Base-by-base conservation (phyloP, 2,113 vertebrate genomes). In the Melanerpes aurifrons region DNA sequence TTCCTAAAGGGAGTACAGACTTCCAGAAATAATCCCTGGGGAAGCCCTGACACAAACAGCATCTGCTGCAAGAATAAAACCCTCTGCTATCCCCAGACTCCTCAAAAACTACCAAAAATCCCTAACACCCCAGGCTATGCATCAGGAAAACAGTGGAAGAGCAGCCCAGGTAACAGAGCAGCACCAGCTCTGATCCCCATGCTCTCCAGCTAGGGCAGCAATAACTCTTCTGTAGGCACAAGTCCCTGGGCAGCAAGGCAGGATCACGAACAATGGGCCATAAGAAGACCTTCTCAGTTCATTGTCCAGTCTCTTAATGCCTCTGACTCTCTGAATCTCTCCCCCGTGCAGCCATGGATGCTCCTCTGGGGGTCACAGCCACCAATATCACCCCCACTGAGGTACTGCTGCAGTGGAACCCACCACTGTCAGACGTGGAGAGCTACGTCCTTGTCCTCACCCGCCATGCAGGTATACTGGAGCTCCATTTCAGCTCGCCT, bases 341-440 rank as follows among this genome's bases (percentile, higher is more conserved):
- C 68, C 3, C 62, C 82, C 20, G 72, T 87, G 50, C 91, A 99
- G 99, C 99, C 8, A 98, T 99, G 99, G 99, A 99, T 95, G 98
- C 98, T 83, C 99, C 99, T 5, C 83, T 98, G 69, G 98, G 97
- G 79, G 97, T 99, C 97, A 98, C 94, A 0, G 98, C 98, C 40
- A 98, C 98, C 70, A 99, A 99, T 74, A 95, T 99, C 95, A 99
- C 98, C 20, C 98, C 99, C 22, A 98, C 98, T 0, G 98, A 98
- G 96, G 98, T 98, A 2, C 94, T 99, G 94, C 96, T 99, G 82
- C 98, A 98, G 86, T 99, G 99, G 99, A 98, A 97, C 53, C 97
- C 99, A 0, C 99, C 99, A 0, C 67, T 97, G 48, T 98, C 98
- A 3, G 98, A 95, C 5, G 99, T 99, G 64, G 99, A 99, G 94